These are phyloP conservation scores for Phengaris alcon DNA, from an alignment of 2,888 invertebrate genomes.

Conservation along the genomic window DNA sequence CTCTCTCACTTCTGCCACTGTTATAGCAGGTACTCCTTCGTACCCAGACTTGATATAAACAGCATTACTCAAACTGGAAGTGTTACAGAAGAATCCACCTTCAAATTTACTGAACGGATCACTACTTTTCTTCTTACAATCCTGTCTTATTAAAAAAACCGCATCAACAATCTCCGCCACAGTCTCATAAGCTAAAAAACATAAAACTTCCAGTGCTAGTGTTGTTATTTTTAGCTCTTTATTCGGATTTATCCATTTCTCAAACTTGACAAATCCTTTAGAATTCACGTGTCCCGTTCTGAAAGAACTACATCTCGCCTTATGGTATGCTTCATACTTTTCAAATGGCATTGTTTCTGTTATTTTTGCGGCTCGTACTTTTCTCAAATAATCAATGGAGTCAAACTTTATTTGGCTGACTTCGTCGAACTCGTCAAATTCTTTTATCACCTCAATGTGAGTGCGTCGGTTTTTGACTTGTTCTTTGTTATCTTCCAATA, in stretches of 20 bases:
- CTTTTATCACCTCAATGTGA: slow-evolving; percentile 74
- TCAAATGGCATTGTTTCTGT: slow-evolving; percentile 74
- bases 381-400: slow-evolving; percentile 76
- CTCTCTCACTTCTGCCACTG: slow-evolving; percentile 89
- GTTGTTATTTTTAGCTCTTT: slow-evolving; percentile 81
- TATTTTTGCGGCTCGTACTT: slow-evolving; percentile 79
- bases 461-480: slow-evolving; percentile 66
- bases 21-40: slow-evolving; percentile 85
- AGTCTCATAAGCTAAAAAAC: slow-evolving; percentile 93
- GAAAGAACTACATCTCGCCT: slow-evolving; percentile 89
- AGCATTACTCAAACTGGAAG: slow-evolving; percentile 77
- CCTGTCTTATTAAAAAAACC: slow-evolving; percentile 88
- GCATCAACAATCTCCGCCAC: slow-evolving; percentile 93
- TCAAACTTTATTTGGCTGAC: slow-evolving; percentile 76
- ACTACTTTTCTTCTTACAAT: slow-evolving; percentile 82
- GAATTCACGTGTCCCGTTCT: slow-evolving; percentile 68
- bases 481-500: slow-evolving; percentile 76
- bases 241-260: slow-evolving; percentile 81
- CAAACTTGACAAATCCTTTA: slow-evolving; percentile 78
- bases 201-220: slow-evolving; percentile 86
- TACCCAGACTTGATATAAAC: slow-evolving; percentile 79
- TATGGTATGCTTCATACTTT: slow-evolving; percentile 88
- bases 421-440: slow-evolving; percentile 78
- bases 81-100: slow-evolving; percentile 82
- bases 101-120: slow-evolving; percentile 85